phyloP scores from a whole-genome alignment of 2,113 vertebrate species.

The Chiloscyllium plagiosum region DNA sequence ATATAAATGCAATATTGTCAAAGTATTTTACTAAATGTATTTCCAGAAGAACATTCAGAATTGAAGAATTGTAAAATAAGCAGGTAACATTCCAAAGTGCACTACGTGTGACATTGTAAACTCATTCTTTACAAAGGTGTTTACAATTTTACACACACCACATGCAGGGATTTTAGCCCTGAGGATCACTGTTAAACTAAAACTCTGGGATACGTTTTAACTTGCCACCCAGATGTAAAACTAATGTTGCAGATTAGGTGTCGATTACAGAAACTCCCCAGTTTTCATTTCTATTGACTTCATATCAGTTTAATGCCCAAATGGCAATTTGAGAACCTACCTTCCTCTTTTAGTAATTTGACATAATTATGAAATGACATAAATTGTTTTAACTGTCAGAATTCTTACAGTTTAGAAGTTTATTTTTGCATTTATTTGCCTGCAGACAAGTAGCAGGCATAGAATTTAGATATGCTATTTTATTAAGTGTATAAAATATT shows the following conservation, averaged over 20 bases:
- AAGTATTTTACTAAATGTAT: background rate
- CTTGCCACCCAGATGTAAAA: background rate
- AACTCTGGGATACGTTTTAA: background rate
- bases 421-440: background rate
- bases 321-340: background rate
- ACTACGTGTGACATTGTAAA: slow-evolving; percentile 11
- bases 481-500: slow-evolving; percentile 19
- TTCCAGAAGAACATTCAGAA: background rate
- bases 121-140: slow-evolving; percentile 22
- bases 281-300: background rate
- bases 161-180: background rate
- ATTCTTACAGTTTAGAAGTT: background rate
- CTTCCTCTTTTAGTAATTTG: background rate
- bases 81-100: background rate
- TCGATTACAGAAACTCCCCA: background rate
- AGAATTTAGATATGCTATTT: slow-evolving; percentile 15
- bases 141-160: slow-evolving; percentile 17
- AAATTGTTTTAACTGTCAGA: background rate
- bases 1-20: background rate
- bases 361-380: background rate
- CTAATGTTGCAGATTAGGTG: background rate
- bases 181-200: slow-evolving; percentile 2
- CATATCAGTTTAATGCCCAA: background rate
- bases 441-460: background rate
- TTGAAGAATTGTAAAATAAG: background rate